Conservation (phyloP, 1,140 invertebrate species). For the Aphelenchoides besseyi region DNA sequence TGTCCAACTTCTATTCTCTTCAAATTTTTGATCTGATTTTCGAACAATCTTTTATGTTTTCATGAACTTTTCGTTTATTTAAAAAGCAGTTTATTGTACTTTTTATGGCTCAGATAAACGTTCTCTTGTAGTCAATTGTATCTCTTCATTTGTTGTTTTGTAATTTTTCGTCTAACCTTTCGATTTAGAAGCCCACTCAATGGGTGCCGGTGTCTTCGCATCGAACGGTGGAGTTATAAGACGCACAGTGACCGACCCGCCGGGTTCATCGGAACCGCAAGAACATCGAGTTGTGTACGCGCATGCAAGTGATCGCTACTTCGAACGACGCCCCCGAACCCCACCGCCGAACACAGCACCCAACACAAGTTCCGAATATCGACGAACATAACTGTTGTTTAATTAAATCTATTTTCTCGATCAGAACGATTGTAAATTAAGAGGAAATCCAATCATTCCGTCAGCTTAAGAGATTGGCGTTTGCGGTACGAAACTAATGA, state of each 20-base stretch:
- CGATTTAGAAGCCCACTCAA: too few species aligned
- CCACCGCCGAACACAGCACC: not conserved
- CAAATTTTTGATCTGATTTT: not conserved
- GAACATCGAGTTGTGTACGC: slow-evolving; percentile 28
- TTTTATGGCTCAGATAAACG: not conserved
- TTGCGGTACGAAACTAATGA: not conserved
- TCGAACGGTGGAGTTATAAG: slow-evolving; percentile 11
- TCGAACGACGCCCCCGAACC: slow-evolving; percentile 21
- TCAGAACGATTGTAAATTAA: not conserved
- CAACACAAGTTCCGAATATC: not conserved
- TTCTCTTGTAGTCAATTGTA: slow-evolving; percentile 2
- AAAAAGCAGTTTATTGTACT: not conserved
- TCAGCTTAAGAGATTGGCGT: not conserved
- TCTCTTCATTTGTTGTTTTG: too few species aligned
- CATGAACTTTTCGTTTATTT: too few species aligned
- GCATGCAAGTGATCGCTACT: slow-evolving; percentile 28
- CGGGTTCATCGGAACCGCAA: not conserved
- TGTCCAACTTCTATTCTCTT: not conserved
- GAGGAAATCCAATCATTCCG: not conserved
- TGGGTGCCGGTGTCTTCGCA: too few species aligned
- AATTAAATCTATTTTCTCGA: not conserved
- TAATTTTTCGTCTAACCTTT: too few species aligned
- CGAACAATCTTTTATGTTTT: not conserved
- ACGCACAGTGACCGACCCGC: slow-evolving; percentile 3
- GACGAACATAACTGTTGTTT: not conserved